These are phyloP conservation scores for Hyles euphorbiae DNA, from an alignment of 1,140 invertebrate species.

Conservation along the genomic window DNA sequence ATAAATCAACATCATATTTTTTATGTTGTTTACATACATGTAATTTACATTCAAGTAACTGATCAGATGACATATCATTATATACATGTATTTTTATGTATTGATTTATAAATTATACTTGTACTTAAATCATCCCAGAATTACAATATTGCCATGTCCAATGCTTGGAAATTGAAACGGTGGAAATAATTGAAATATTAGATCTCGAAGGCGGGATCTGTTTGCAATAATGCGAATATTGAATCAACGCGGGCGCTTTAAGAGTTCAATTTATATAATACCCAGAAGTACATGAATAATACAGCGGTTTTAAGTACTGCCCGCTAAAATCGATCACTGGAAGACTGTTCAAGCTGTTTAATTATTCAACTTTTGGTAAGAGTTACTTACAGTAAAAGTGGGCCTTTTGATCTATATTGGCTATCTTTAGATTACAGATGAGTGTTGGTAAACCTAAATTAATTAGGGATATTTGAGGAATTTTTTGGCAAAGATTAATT, in stretches of 20 bases:
- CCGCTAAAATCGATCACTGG: slow-evolving; percentile 18
- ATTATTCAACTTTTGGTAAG: slow-evolving; percentile 4
- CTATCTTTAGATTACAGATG: too few relatives aligned
- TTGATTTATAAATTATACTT: too few relatives aligned
- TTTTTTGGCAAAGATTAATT: too few relatives aligned
- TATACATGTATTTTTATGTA: too few relatives aligned
- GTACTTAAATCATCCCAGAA: too few relatives aligned
- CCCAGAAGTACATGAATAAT: slow-evolving; percentile 32
- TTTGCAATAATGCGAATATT: slow-evolving; percentile 24
- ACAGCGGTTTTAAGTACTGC: slow-evolving; percentile 25
- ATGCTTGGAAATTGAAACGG: not conserved
- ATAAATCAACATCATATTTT: not conserved
- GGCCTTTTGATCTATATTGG: too few relatives aligned
- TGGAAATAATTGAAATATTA: not conserved
- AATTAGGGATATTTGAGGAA: too few relatives aligned
- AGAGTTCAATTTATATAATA: slow-evolving; percentile 37
- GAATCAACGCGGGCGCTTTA: slow-evolving; percentile 22
- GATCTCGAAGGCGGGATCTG: not conserved
- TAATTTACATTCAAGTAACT: too few relatives aligned
- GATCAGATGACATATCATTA: too few relatives aligned
- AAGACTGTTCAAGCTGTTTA: slow-evolving; percentile 14
- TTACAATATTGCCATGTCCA: not conserved
- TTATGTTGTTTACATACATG: not conserved
- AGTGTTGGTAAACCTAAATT: too few relatives aligned
- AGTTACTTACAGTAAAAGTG: too few relatives aligned